Base-by-base conservation (phyloP, 2,113 vertebrate genomes). In the Empidonax traillii region DNA sequence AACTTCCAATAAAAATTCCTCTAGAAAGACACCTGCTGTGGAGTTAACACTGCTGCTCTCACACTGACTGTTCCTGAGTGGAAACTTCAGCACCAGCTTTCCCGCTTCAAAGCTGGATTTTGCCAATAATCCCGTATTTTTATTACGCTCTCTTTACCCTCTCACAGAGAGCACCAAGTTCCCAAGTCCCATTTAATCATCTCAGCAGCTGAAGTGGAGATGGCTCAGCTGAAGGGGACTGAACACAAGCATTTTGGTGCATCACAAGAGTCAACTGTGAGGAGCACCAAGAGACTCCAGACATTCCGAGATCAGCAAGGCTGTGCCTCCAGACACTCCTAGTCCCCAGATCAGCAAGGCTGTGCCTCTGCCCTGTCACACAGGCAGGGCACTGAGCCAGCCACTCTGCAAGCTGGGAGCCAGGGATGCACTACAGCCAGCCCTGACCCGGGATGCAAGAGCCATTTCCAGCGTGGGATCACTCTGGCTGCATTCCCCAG, bases 281-380 rank as follows among this genome's bases (percentile, higher is more conserved):
- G n/a, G n/a, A n/a, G 47, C 33, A 58, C 17, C 5, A 46, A 12
- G 39, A 37, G 58, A n/a, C n/a, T n/a, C n/a, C n/a, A n/a, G n/a
- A n/a, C n/a, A n/a, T n/a, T n/a, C n/a, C n/a, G n/a, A n/a, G n/a
- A n/a, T n/a, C n/a, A n/a, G n/a, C n/a, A n/a, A n/a, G n/a, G n/a
- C n/a, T n/a, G n/a, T n/a, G n/a, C 39, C 28, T 47, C n/a, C 33
- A 43, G 41, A 51, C 47, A 85, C 18, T 30, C 49, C 41, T 9
- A 46, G 3, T 3, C 39, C 14, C 7, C 5, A 22, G 23, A 55
- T 33, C 10, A 65, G 49, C 28, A 22, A 0, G 6, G 7, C 28
- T 39, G 49, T 23, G 69, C 41, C 68, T 8, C 39, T 31, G 19
- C 10, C 14, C n/a, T 55, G 69, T 55, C 41, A 33, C 58, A 21